These are phyloP conservation scores for Thelaira solivaga DNA, from an alignment of 2,888 invertebrate species.

Conservation along the genomic window DNA sequence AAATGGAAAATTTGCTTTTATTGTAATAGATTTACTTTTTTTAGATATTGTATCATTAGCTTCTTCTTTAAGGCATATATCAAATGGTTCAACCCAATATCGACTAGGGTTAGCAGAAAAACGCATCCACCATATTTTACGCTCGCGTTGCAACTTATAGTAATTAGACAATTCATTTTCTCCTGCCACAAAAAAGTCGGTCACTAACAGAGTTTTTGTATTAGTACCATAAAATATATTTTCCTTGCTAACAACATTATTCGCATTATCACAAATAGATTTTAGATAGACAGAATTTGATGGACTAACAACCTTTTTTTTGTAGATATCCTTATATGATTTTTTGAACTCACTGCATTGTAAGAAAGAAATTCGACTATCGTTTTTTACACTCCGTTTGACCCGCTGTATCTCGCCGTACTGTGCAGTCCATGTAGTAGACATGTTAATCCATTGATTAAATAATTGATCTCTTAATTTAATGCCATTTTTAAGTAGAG, in stretches of 20 bases:
- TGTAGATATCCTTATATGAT: conserved; percentile 71
- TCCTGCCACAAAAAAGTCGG: conserved; percentile 70
- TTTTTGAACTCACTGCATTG: conserved; percentile 76
- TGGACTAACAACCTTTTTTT: background rate
- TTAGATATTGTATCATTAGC: background rate
- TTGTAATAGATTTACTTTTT: conserved; percentile 78
- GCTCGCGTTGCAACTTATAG: conserved; percentile 85
- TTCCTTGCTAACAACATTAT: conserved; percentile 9
- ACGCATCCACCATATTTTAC: conserved; percentile 92
- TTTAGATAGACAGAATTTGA: background rate
- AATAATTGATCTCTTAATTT: conserved; percentile 65
- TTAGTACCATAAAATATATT: background rate
- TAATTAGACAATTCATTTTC: conserved; percentile 80
- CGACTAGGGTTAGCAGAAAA: conserved; percentile 85
- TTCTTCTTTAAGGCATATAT: conserved; percentile 39
- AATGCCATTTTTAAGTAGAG: conserved; percentile 66
- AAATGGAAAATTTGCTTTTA: conserved; percentile 82
- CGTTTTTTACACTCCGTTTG: background rate
- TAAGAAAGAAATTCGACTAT: conserved; percentile 15
- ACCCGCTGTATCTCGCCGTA: background rate
- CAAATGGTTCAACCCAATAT: conserved; percentile 78
- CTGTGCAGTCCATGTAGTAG: conserved; percentile 25
- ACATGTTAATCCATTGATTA: conserved; percentile 66
- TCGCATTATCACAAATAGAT: background rate
- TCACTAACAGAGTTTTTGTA: conserved; percentile 64